phyloP scores from a whole-genome alignment of 30 jellyfish, hydroid and myxozoan species.

The Hydra vulgaris region DNA sequence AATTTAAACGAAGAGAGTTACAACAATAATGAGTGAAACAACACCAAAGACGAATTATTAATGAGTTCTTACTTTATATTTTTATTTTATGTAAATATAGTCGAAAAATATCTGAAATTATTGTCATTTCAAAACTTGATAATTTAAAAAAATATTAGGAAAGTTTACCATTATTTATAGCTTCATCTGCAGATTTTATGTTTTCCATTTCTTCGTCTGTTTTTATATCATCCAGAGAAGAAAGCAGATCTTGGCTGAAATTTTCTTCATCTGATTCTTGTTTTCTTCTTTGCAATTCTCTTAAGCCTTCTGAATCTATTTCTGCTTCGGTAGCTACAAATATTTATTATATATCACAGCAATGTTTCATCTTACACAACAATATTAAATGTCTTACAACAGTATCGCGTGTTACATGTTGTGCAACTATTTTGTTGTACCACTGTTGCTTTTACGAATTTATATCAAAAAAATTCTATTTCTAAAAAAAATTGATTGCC shows the following conservation, averaged over 20 bases:
- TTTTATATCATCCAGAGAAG: constrained; percentile 11
- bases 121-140: neutral
- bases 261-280: constrained; percentile 2
- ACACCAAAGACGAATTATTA: no score
- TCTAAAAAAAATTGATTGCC: no score
- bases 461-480: neutral
- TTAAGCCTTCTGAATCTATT: constrained; percentile 2
- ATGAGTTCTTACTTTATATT: no score
- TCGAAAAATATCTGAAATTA: no score
- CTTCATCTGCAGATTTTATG: neutral
- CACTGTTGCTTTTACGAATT: neutral
- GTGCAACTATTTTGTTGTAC: no score
- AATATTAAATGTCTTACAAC: no score
- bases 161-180: neutral
- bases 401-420: no score
- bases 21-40: no score
- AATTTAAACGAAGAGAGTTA: no score
- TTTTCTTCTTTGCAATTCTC: neutral
- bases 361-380: no score
- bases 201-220: constrained; percentile 20
- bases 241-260: neutral
- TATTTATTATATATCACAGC: no score
- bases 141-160: neutral
- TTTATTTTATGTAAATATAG: no score
- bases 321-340: constrained; percentile 7